These are phyloP conservation scores for Camponotus fellah DNA, from an alignment of 2,888 invertebrate species.

Conservation along the genomic window DNA sequence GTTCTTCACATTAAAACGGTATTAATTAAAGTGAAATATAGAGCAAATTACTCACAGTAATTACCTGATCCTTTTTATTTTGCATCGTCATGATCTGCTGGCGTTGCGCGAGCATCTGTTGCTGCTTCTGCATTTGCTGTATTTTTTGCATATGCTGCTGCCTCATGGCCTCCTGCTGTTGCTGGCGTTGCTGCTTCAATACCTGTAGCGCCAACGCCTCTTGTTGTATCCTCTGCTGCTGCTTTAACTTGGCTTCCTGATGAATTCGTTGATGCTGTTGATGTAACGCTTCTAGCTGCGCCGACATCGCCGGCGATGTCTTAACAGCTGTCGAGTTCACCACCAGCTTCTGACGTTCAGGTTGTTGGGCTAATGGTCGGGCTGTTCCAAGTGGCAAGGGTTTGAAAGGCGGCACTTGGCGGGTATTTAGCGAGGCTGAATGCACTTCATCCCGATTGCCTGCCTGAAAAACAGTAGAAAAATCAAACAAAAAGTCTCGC, in stretches of 20 bases:
- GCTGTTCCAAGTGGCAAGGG: constrained; percentile 90
- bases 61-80: constrained; percentile 73
- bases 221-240: constrained; percentile 80
- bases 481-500: background rate
- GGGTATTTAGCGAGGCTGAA: constrained; percentile 51
- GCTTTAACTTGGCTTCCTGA: constrained; percentile 75
- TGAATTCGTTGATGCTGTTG: constrained; percentile 77
- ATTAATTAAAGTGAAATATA: background rate
- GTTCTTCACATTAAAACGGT: background rate
- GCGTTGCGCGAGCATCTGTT: constrained; percentile 70
- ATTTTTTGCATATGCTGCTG: constrained; percentile 78
- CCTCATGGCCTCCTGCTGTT: constrained; percentile 81
- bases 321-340: constrained; percentile 81
- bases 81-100: constrained; percentile 74
- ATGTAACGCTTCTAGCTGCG: constrained; percentile 76
- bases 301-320: constrained; percentile 65
- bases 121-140: constrained; percentile 71
- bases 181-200: constrained; percentile 82
- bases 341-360: constrained; percentile 85
- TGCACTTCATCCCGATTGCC: constrained; percentile 71
- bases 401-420: constrained; percentile 91
- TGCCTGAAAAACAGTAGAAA: constrained; percentile 58
- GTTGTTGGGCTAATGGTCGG: constrained; percentile 90
- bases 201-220: constrained; percentile 81
- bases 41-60: background rate